Percentiles rank a stretch among this genome's conserved stretches.
phyloP scores from a whole-genome alignment of 2,797 vertebrate species.

The Argya squamiceps region DNA sequence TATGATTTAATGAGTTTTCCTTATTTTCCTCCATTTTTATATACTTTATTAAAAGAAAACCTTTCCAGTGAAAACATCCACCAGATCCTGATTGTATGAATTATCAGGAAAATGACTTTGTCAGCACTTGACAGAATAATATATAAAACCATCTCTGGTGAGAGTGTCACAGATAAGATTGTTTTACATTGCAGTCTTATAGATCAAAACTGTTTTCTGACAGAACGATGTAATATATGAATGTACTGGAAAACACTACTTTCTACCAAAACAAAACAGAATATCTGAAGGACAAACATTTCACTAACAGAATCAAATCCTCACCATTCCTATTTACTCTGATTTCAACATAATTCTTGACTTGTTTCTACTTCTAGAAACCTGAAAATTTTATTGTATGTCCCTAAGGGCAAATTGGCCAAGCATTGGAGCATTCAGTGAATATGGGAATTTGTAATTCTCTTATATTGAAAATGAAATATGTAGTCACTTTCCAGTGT shows the following conservation, averaged over 20 bases:
- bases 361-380: neutral
- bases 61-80: neutral
- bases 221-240: neutral
- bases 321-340: neutral
- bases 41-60: neutral
- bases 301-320: neutral
- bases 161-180: neutral
- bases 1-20: neutral
- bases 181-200: neutral
- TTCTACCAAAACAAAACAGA: neutral
- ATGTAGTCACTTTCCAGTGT: neutral
- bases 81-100: neutral
- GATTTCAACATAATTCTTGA: neutral
- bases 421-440: neutral
- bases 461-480: neutral
- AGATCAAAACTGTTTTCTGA: neutral
- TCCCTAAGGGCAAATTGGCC: neutral
- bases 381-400: neutral
- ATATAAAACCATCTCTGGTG: neutral
- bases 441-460: neutral
- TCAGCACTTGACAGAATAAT: neutral
- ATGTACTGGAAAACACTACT: neutral
- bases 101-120: neutral
- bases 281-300: neutral
- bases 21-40: neutral